phyloP scores from a whole-genome alignment of 2,888 invertebrate genomes.

The Epinotia brunnichana region DNA sequence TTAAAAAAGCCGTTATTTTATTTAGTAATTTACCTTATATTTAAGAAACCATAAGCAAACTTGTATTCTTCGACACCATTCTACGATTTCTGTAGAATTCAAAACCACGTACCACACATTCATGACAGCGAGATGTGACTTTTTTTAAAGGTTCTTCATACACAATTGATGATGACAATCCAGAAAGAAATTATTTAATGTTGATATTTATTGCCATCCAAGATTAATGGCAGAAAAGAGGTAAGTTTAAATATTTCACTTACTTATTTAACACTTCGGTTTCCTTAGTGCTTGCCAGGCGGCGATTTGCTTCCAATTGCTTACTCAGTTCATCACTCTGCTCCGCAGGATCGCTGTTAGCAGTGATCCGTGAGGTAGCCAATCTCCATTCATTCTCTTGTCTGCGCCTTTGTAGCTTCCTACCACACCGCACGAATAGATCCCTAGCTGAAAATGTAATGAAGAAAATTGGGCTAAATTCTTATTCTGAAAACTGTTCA shows the following conservation, averaged over 20 bases:
- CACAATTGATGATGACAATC: too few relatives aligned
- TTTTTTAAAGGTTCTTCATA: too few relatives aligned
- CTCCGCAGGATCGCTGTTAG: slow-evolving; percentile 84
- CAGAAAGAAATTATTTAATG: neutral
- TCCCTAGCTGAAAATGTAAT: slow-evolving; percentile 79
- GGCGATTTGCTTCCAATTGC: slow-evolving; percentile 84
- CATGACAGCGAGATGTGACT: too few relatives aligned
- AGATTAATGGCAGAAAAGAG: neutral
- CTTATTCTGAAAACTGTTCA: neutral
- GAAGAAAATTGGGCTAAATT: neutral
- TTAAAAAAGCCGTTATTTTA: neutral
- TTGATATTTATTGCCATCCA: neutral
- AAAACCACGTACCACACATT: too few relatives aligned
- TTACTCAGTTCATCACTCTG: slow-evolving; percentile 77
- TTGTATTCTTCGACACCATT: neutral
- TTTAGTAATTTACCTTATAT: neutral
- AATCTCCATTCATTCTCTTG: slow-evolving; percentile 86
- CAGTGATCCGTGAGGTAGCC: slow-evolving; percentile 80
- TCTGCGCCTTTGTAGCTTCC: slow-evolving; percentile 85
- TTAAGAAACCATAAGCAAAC: neutral
- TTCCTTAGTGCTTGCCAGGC: slow-evolving; percentile 76
- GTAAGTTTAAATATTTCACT: slow-evolving; percentile 49
- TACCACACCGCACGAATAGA: slow-evolving; percentile 87
- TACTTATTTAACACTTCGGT: slow-evolving; percentile 83
- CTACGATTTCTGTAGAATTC: too few relatives aligned